Evolutionary conservation across 2,888 invertebrate genomes (phyloP).

Genomic region (Cordilura impudica): DNA sequence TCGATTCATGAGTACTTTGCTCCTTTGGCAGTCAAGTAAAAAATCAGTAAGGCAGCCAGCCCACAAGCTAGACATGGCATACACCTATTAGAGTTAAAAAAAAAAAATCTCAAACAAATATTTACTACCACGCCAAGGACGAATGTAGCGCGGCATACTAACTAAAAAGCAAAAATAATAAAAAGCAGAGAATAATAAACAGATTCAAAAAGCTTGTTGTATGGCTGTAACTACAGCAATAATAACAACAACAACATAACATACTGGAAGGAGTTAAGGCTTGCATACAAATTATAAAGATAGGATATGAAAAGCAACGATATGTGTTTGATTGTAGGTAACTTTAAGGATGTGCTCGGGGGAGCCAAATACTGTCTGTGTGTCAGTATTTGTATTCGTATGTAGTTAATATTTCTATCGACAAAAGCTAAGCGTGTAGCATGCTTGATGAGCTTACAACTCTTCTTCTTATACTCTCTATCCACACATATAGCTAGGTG

Average conservation of each 20-base stretch:
- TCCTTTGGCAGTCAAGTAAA: conserved; percentile 63
- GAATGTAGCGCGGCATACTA: conserved; percentile 75
- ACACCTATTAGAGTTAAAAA: conserved; percentile 44
- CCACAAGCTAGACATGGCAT: conserved; percentile 47
- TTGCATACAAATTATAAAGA: conserved; percentile 60
- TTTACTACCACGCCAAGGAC: conserved; percentile 73
- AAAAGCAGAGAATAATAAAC: too few species aligned
- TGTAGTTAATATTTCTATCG: conserved; percentile 17
- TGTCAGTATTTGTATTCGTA: conserved; percentile 14
- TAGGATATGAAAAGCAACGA: conserved; percentile 24
- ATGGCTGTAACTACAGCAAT: conserved; percentile 15
- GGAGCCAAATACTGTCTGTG: conserved; percentile 9
- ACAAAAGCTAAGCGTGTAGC: conserved; percentile 53
- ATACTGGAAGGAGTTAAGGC: conserved; percentile 60
- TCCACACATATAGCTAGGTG: too few species aligned
- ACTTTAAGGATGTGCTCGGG: neutral
- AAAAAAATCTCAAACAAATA: conserved; percentile 50
- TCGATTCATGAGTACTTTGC: neutral
- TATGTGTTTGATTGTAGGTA: neutral
- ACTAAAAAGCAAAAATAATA: conserved; percentile 57
- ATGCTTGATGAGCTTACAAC: conserved; percentile 55
- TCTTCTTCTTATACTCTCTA: too few species aligned
- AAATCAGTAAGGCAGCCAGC: conserved; percentile 71
- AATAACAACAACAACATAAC: conserved; percentile 59
- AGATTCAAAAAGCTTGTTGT: conserved; percentile 11